Evolutionary conservation across 2,888 invertebrate species (phyloP).

Genomic region (Pseudococcus longispinus): DNA sequence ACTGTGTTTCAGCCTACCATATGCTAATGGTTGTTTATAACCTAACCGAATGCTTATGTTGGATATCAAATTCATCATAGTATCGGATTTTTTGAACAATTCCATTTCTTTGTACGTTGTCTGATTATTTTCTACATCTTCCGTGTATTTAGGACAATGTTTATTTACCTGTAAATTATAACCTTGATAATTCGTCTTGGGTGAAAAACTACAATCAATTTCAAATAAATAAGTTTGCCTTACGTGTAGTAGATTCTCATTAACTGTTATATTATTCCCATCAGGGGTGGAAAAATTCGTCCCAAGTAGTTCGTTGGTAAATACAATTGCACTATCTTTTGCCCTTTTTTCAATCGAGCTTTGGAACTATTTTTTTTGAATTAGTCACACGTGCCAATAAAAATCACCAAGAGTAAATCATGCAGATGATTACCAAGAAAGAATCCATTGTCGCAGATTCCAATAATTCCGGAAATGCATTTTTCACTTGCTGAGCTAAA

Average conservation of each 20-base stretch:
- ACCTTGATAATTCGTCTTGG: background rate
- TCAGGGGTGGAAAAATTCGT: background rate
- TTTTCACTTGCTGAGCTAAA: background rate
- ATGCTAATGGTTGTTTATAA: slow-evolving; percentile 66
- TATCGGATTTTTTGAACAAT: slow-evolving; percentile 63
- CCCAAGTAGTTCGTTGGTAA: slow-evolving; percentile 8
- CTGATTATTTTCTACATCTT: background rate
- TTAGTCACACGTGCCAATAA: background rate
- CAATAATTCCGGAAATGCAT: background rate
- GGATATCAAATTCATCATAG: slow-evolving; percentile 64
- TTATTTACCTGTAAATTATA: background rate
- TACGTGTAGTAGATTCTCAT: slow-evolving; percentile 20
- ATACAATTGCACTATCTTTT: slow-evolving; percentile 22
- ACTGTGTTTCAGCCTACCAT: slow-evolving; percentile 61
- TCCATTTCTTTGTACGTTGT: background rate
- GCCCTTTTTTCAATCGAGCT: background rate
- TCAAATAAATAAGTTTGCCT: background rate
- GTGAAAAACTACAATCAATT: background rate
- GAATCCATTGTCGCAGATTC: background rate
- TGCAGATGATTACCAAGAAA: background rate
- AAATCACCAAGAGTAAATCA: background rate
- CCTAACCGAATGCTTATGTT: slow-evolving; percentile 74
- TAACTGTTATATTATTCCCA: background rate
- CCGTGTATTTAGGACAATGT: background rate
- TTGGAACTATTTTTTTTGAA: slow-evolving; percentile 7